Evolutionary conservation across 2,113 vertebrate genomes (phyloP).

Genomic region (Hirundichthys speculiger): DNA sequence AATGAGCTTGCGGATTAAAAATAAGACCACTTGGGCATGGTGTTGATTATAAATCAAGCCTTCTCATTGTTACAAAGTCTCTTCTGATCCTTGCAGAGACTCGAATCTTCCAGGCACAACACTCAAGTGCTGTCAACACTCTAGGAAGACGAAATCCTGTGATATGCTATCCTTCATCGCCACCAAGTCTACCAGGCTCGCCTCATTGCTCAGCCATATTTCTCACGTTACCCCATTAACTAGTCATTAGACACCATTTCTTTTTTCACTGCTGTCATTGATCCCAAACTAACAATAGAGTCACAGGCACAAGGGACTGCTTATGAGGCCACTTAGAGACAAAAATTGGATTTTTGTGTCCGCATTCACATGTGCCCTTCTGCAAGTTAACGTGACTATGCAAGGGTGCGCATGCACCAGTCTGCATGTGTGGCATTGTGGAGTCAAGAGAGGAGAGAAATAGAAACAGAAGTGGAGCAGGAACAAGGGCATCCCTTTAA

Average conservation of each 20-base stretch:
- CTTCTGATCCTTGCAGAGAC: conserved; percentile 8
- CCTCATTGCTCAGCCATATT: conserved; percentile 54
- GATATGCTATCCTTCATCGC: conserved; percentile 40
- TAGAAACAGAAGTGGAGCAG: conserved; percentile 73
- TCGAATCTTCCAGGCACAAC: conserved; percentile 8
- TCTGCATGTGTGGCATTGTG: conserved; percentile 41
- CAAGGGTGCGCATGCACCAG: conserved; percentile 28
- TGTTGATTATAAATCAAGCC: background rate
- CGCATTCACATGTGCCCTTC: background rate
- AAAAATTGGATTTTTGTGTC: conserved; percentile 8
- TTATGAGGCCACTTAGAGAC: conserved; percentile 22
- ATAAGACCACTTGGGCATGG: too few relatives aligned
- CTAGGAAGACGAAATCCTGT: conserved; percentile 27
- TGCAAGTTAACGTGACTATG: conserved; percentile 51
- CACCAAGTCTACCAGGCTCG: conserved; percentile 37
- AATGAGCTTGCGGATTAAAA: conserved; percentile 19
- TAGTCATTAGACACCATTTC: conserved; percentile 63
- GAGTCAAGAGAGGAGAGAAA: conserved; percentile 48
- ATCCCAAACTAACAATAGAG: conserved; percentile 61
- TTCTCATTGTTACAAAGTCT: background rate
- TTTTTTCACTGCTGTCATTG: conserved; percentile 58
- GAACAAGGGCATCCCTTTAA: conserved; percentile 79
- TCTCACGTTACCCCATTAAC: conserved; percentile 75
- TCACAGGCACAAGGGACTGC: conserved; percentile 14
- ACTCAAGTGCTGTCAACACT: conserved; percentile 26